phyloP scores from a whole-genome alignment of 2,797 vertebrate genomes.

The Bovichtus diacanthus region DNA sequence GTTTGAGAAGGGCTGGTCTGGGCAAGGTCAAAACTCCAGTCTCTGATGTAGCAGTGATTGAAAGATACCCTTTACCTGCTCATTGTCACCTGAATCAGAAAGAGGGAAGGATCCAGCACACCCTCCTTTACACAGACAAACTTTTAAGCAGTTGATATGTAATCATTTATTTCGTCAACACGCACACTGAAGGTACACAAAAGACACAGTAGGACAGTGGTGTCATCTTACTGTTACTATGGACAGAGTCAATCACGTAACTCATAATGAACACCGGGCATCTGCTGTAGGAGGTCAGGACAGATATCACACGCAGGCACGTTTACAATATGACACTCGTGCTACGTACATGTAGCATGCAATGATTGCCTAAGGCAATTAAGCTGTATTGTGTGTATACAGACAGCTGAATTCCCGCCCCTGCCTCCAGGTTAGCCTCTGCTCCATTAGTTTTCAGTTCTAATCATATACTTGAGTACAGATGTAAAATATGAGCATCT shows the following conservation, averaged over 20 bases:
- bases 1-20: neutral
- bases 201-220: slow-evolving; percentile 68
- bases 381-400: slow-evolving; percentile 2
- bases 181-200: slow-evolving; percentile 57
- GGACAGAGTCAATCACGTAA: slow-evolving; percentile 61
- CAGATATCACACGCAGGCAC: slow-evolving; percentile 80
- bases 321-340: slow-evolving; percentile 77
- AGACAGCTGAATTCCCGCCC: slow-evolving; percentile 35
- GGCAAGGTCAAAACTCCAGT: neutral
- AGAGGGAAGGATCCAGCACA: neutral
- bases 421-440: slow-evolving; percentile 58
- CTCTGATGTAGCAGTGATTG: neutral
- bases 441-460: slow-evolving; percentile 53
- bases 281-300: slow-evolving; percentile 45
- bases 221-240: slow-evolving; percentile 34
- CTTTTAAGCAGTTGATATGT: neutral
- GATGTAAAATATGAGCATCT: neutral
- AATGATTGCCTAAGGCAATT: slow-evolving; percentile 48
- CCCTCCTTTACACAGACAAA: neutral
- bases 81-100: neutral
- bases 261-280: slow-evolving; percentile 25
- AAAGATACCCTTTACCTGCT: neutral
- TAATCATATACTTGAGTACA: neutral
- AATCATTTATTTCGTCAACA: slow-evolving; percentile 25
- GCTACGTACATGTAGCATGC: slow-evolving; percentile 87